Conservation (phyloP, 2,113 vertebrate species). For the Lutjanus erythropterus region DNA sequence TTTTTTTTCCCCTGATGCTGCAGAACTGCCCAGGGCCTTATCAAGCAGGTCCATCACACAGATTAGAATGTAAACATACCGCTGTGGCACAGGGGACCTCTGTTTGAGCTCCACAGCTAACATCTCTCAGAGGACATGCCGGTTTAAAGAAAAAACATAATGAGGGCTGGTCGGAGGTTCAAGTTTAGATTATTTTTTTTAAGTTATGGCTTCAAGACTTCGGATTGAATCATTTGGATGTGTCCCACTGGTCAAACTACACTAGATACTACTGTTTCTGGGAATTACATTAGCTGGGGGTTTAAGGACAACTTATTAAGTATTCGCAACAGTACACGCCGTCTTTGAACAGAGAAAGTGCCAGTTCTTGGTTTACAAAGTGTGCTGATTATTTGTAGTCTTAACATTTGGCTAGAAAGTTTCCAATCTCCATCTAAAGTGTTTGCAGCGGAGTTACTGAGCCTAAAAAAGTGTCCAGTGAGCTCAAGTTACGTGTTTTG, state of each 20-base stretch:
- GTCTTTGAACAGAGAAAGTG: not conserved
- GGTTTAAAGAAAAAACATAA: constrained; percentile 42
- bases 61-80: constrained; percentile 75
- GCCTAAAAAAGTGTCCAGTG: not conserved
- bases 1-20: constrained; percentile 53
- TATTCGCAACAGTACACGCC: not conserved
- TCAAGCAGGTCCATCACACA: constrained; percentile 68
- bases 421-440: not conserved
- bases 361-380: not conserved
- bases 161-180: constrained; percentile 14
- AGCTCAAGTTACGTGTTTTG: constrained; percentile 27
- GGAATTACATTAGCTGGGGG: not conserved
- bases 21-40: constrained; percentile 62
- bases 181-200: constrained; percentile 19
- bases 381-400: not conserved
- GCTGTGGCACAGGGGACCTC: constrained; percentile 27
- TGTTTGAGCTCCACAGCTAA: constrained; percentile 35
- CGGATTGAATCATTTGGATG: not conserved
- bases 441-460: not conserved
- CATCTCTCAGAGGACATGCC: constrained; percentile 35
- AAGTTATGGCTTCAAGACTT: not conserved
- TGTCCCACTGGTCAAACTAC: not conserved
- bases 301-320: not conserved
- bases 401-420: not conserved
- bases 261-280: not conserved